Base-by-base conservation (phyloP, 2,888 invertebrate genomes). In the Lagria hirta region DNA sequence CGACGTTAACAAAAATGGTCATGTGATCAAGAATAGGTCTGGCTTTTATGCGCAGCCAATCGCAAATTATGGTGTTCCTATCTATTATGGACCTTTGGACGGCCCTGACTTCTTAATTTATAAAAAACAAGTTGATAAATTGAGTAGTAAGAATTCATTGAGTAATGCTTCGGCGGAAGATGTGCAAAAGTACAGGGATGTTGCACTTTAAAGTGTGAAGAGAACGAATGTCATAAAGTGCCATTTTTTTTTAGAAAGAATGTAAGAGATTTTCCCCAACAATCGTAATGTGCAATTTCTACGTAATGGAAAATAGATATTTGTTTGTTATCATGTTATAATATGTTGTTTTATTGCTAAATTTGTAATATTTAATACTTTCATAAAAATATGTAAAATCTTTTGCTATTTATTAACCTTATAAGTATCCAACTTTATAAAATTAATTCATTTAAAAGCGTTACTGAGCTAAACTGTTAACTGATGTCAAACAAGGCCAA, bases 131-230 rank as follows among this genome's bases (percentile, higher is more conserved):
- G 51, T 70, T 11, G 69, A 69, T 36, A 67, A 65, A 48, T 44
- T 59, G 14, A 56, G 55, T 13, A 63, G 63, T 48, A 69, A 65
- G 44, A 71, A 69, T 51, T 72, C 71, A n/a, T 52, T 71, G 36
- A 71, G 70, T 47, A 71, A 69, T 35, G 66, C 68, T 4, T 73
- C 73, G 1, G 68, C 70, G 4, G 73, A 73, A 36, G 73, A 73
- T 49, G 70, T 72, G 32, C 70, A 72, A 40, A 72, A 72, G 48
- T 73, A 73, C 51, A 63, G 72, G 34, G 73, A 73, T 48, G 71
- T 73, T 16, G 72, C 71, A 13, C 60, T 73, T 33, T 73, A 58
- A 55, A 44, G 40, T 18, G 10, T 18, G 26, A 27, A 18, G 30
- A n/a, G n/a, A n/a, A n/a, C n/a, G n/a, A n/a, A n/a, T n/a, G n/a